phyloP scores from a whole-genome alignment of 2,888 invertebrate species.

The Callosobruchus maculatus region DNA sequence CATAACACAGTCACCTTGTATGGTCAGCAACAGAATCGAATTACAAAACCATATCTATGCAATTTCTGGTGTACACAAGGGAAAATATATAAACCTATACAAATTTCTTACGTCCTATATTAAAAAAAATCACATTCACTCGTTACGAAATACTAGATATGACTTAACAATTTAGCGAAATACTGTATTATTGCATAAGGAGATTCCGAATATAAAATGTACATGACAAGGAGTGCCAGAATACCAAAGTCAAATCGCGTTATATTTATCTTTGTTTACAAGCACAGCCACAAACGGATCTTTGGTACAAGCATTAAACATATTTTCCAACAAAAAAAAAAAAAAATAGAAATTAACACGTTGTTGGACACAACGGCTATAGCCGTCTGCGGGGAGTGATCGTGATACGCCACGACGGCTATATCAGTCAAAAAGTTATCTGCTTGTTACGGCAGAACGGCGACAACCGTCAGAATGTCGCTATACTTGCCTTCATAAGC shows the following conservation, averaged over 20 bases:
- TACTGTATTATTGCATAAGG: constrained; percentile 43
- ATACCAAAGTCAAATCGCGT: constrained; percentile 1
- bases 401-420: no score
- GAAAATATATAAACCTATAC: neutral
- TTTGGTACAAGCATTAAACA: neutral
- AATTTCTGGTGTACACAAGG: neutral
- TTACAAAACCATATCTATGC: neutral
- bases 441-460: no score
- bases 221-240: constrained; percentile 10
- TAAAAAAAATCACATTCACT: constrained; percentile 38
- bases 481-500: no score
- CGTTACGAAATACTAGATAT: constrained; percentile 29
- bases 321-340: no score
- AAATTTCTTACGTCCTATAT: neutral
- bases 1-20: neutral
- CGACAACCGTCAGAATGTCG: no score
- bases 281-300: neutral
- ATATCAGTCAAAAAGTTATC: no score
- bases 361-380: no score
- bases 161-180: constrained; percentile 40
- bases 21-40: neutral
- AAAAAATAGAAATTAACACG: no score
- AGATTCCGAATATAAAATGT: constrained; percentile 31
- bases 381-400: no score
- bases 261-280: neutral